A percentile compares a stretch with the other conserved stretches of the same genome.
These are phyloP conservation scores for Drosophila barbarae DNA, from an alignment of 2,888 invertebrate genomes.

Conservation along the genomic window DNA sequence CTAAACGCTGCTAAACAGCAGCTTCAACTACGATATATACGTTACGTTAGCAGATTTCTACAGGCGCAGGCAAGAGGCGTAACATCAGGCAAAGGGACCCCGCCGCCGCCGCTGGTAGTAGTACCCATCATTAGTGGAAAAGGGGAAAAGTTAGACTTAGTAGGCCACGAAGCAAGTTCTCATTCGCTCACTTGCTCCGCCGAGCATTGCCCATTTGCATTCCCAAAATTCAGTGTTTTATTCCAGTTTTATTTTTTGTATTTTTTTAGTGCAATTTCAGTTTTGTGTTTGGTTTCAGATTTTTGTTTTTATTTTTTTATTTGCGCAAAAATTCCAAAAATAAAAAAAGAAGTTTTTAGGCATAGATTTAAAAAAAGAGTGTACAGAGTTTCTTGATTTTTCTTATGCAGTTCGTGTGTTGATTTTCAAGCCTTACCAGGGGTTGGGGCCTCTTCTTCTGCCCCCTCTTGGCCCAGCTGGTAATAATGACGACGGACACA, in stretches of 20 bases:
- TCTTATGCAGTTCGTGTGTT: slow-evolving; percentile 17
- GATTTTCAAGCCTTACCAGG: slow-evolving; percentile 61
- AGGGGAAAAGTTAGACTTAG: slow-evolving; percentile 18
- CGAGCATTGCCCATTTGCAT: slow-evolving; percentile 12
- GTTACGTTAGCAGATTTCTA: slow-evolving; percentile 27
- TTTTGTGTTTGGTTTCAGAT: slow-evolving; percentile 8
- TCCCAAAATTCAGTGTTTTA: slow-evolving; percentile 17
- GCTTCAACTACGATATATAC: neutral
- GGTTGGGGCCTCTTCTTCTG: slow-evolving; percentile 23
- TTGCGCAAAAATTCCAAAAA: slow-evolving; percentile 33
- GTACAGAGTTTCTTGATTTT: slow-evolving; percentile 32
- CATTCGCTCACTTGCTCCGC: neutral
- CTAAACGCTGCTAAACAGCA: neutral
- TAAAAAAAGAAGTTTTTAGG: slow-evolving; percentile 21
- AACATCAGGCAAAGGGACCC: slow-evolving; percentile 6
- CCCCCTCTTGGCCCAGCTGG: slow-evolving; percentile 69
- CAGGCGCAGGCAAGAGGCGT: slow-evolving; percentile 21
- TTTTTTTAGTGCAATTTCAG: slow-evolving; percentile 16
- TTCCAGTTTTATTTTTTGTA: slow-evolving; percentile 6
- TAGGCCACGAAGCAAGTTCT: slow-evolving; percentile 14
- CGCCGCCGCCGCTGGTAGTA: neutral
- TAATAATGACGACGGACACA: slow-evolving; percentile 74
- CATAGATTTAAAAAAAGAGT: slow-evolving; percentile 10
- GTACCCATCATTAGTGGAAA: slow-evolving; percentile 28
- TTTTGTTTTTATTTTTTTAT: slow-evolving; percentile 31